These are phyloP conservation scores for Bettongia penicillata DNA, from an alignment of 2,113 vertebrate genomes.

Conservation along the genomic window DNA sequence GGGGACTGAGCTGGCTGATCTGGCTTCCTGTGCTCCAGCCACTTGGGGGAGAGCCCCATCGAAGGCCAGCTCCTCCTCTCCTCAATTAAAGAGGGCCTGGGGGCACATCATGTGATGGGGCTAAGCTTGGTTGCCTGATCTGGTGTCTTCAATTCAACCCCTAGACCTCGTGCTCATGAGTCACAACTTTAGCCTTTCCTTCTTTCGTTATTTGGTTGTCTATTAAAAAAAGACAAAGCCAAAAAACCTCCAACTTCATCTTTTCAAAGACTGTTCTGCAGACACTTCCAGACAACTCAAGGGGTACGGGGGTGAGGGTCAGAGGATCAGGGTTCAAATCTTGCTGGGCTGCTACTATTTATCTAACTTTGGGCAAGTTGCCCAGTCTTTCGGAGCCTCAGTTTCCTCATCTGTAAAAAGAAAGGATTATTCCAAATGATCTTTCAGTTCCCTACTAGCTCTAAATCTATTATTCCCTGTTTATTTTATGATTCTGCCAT, in stretches of 20 bases:
- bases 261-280: not conserved
- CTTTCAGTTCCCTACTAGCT: not conserved
- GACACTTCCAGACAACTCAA: not conserved
- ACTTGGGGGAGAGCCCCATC: not conserved
- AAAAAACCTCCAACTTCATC: not conserved
- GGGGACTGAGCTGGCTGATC: not conserved
- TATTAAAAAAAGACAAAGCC: not conserved
- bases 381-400: not conserved
- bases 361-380: not conserved
- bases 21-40: not conserved
- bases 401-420: not conserved
- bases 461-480: not conserved
- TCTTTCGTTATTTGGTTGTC: not conserved
- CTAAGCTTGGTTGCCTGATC: slow-evolving; percentile 87
- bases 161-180: slow-evolving; percentile 86
- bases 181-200: slow-evolving; percentile 75
- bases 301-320: not conserved
- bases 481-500: not conserved
- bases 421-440: not conserved
- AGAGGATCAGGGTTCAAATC: not conserved
- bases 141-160: slow-evolving; percentile 79
- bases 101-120: slow-evolving; percentile 88
- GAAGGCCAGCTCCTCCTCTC: slow-evolving; percentile 61
- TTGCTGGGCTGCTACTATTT: not conserved
- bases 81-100: slow-evolving; percentile 80